Percentiles rank a stretch among this genome's conserved stretches.
Evolutionary conservation across 2,113 vertebrate species (phyloP).

Genomic region (Oncorhynchus kisutch): DNA sequence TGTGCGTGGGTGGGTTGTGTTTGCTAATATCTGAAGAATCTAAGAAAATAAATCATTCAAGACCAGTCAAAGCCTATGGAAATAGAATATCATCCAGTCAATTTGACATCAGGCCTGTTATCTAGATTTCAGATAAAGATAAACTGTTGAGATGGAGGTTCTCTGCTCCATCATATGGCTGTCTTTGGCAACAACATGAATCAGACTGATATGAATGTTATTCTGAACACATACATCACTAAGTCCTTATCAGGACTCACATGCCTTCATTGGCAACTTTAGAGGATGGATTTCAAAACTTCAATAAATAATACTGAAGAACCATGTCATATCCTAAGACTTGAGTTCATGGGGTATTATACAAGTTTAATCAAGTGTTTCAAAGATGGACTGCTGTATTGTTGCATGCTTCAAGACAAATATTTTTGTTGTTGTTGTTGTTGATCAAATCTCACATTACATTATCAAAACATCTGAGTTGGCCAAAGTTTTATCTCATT

Average conservation of each 20-base stretch:
- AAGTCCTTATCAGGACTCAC: conserved; percentile 44
- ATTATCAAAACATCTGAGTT: too few species aligned
- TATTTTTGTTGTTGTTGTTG: too few species aligned
- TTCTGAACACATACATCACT: conserved; percentile 53
- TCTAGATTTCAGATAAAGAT: neutral
- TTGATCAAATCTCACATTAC: too few species aligned
- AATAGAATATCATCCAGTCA: neutral
- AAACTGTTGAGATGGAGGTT: neutral
- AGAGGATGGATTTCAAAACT: conserved; percentile 42
- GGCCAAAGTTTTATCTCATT: too few species aligned
- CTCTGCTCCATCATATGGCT: conserved; percentile 3
- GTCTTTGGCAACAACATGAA: conserved; percentile 52
- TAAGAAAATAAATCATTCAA: conserved; percentile 10
- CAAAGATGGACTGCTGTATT: neutral
- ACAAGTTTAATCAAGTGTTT: neutral
- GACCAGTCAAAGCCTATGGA: conserved; percentile 7
- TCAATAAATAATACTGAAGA: conserved; percentile 56
- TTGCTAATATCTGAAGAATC: neutral
- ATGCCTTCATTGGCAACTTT: conserved; percentile 36
- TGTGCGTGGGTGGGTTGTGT: neutral
- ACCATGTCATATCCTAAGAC: conserved; percentile 33
- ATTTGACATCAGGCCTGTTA: neutral
- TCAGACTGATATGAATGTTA: conserved; percentile 55
- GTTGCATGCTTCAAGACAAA: neutral
- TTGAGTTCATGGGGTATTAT: conserved; percentile 16